These are phyloP conservation scores for Electrona antarctica DNA, from an alignment of 2,113 vertebrate species.

Conservation along the genomic window DNA sequence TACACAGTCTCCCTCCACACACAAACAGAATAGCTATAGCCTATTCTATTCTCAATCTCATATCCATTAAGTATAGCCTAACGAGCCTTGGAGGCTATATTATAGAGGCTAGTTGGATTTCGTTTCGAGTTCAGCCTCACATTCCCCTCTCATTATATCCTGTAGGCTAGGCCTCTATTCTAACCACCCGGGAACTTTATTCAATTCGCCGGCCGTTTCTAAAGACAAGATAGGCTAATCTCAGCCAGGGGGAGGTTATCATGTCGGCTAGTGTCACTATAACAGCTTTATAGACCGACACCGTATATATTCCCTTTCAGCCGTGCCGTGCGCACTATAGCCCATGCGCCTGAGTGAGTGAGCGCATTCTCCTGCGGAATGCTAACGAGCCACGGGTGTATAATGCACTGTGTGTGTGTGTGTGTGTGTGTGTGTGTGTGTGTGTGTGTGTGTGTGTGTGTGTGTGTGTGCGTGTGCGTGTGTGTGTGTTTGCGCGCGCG, in stretches of 20 bases:
- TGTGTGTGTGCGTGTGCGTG: too few relatives aligned
- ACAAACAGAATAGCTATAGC: too few relatives aligned
- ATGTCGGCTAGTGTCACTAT: slow-evolving; percentile 13
- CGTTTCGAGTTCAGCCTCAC: slow-evolving; percentile 39
- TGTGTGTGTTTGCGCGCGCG: neutral
- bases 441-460: too few relatives aligned
- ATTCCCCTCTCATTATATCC: slow-evolving; percentile 9
- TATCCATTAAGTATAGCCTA: too few relatives aligned
- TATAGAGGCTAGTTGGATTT: slow-evolving; percentile 1
- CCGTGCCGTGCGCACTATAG: slow-evolving; percentile 27
- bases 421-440: too few relatives aligned
- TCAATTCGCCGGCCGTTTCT: neutral
- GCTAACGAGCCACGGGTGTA: slow-evolving; percentile 66
- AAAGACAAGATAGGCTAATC: slow-evolving; percentile 2
- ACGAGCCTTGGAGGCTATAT: too few relatives aligned
- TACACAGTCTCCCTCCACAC: too few relatives aligned
- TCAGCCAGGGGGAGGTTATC: neutral
- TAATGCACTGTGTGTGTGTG: slow-evolving; percentile 18
- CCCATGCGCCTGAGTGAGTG: slow-evolving; percentile 53
- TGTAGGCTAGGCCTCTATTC: neutral
- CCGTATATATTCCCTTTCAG: neutral
- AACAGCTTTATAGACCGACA: slow-evolving; percentile 19
- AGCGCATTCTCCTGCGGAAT: slow-evolving; percentile 59
- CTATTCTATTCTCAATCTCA: too few relatives aligned
- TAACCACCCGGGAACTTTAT: slow-evolving; percentile 3